Conservation (phyloP, 2,113 vertebrate species). For the Coracopsis vasa region DNA sequence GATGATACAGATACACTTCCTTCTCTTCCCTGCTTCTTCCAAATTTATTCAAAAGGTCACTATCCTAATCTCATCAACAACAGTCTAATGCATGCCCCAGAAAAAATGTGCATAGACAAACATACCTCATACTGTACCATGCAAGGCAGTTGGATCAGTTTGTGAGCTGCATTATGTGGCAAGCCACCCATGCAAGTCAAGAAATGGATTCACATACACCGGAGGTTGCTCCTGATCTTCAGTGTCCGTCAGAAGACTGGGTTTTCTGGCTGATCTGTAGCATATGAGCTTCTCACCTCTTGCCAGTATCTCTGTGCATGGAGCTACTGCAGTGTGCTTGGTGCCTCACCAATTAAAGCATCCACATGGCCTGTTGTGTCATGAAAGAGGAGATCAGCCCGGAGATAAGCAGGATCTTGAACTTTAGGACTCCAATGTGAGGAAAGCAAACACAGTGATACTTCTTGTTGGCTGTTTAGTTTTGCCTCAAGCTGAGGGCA, state of each 20-base stretch:
- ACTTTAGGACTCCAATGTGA: not conserved
- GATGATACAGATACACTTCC: not conserved
- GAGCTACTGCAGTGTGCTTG: not conserved
- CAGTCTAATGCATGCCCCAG: not conserved
- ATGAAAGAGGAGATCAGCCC: not conserved
- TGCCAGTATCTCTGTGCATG: not conserved
- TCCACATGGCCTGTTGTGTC: not conserved
- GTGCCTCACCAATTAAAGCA: not conserved
- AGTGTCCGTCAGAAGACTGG: accelerated
- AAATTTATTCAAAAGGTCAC: not conserved
- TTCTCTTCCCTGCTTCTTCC: not conserved
- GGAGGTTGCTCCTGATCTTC: not conserved
- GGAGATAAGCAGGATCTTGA: not conserved
- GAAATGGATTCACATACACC: not conserved
- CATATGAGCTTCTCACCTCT: not conserved
- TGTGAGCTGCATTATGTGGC: not conserved
- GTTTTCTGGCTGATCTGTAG: not conserved
- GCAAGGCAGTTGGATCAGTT: not conserved
- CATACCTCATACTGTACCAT: not conserved
- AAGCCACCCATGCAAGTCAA: not conserved
- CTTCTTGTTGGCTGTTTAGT: not conserved
- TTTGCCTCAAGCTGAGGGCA: not conserved
- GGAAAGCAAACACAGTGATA: not conserved
- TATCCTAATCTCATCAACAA: not conserved
- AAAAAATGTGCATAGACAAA: not conserved